Evolutionary conservation across 2,888 invertebrate genomes (phyloP), one percentile per base, ranked within the genome.

Genomic region (Cephus nigrinus): DNA sequence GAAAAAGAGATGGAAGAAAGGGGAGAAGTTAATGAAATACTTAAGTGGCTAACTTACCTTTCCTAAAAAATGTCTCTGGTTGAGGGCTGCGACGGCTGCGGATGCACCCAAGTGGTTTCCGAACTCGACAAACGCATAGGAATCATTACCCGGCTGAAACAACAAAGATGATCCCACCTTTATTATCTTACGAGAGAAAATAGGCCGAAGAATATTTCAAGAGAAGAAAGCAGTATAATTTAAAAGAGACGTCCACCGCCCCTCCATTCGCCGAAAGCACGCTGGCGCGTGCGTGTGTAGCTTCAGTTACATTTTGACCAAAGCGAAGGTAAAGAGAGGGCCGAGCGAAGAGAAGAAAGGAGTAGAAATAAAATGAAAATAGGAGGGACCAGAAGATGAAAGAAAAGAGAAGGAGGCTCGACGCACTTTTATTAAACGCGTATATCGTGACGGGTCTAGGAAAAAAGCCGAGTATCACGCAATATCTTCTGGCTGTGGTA

Each of bases 71-170:
- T 92, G 92, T 75, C 94, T 90, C 83, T 93, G 93, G 91, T 94
- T 94, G 93, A 94, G 94, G n/a, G 94, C 93, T 78, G 93, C 92
- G 75, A 94, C 88, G 3, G 94, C 94, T 75, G 93, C 92, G 3
- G 93, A 92, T 5, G 94, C 94, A 31, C 93, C 92, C 69, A 88
- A 88, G 87, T 94, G 93, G 84, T 94, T 93, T 80, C 92, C 92
- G 86, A 94, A 94, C 87, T 95, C 94, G 76, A 95, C 93, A 87
- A 95, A 95, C 78, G 94, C 94, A 87, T 94, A 94, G 4, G 94
- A 93, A 85, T 95, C 94, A 84, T 92, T 93, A 82, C 92, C 92
- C 76, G 93, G 92, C 94, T 94, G 91, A 79, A 93, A 92, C 80
- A 85, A 33, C 69, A 75, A 40, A 15, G 40, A 40, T 5, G 15